Conservation (phyloP, 1,140 invertebrate genomes). For the Choristoneura fumiferana region DNA sequence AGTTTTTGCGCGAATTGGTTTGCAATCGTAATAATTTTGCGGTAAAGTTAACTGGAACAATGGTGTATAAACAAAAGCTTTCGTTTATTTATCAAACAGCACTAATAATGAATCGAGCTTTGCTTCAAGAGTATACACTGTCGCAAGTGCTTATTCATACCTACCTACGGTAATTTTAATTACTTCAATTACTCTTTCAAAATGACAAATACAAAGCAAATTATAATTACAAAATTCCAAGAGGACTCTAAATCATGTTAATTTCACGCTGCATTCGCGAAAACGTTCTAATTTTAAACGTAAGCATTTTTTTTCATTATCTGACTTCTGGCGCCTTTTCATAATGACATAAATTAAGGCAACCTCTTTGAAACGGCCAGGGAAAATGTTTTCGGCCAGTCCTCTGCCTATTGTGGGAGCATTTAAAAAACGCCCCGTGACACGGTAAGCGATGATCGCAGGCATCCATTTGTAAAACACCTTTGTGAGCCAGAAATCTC, state of each 20-base stretch:
- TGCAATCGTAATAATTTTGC: too few species aligned
- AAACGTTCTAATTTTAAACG: conserved; percentile 4
- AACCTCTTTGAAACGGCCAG: conserved; percentile 11
- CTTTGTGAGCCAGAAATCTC: not conserved
- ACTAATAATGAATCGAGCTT: too few species aligned
- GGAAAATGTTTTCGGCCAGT: not conserved
- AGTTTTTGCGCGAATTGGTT: too few species aligned
- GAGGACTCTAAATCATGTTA: not conserved
- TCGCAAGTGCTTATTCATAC: too few species aligned
- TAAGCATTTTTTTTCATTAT: conserved; percentile 9
- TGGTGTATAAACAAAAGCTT: too few species aligned
- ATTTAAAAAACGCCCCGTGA: conserved; percentile 1
- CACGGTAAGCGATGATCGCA: conserved; percentile 15
- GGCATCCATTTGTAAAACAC: conserved; percentile 4
- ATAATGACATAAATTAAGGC: conserved; percentile 19
- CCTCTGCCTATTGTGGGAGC: conserved; percentile 4
- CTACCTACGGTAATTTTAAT: too few species aligned
- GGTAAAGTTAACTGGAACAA: too few species aligned
- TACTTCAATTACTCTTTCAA: too few species aligned
- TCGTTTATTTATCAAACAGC: too few species aligned
- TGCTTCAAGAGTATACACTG: too few species aligned
- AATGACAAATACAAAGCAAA: too few species aligned
- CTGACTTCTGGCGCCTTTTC: conserved; percentile 1
- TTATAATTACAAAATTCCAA: too few species aligned
- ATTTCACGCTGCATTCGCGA: not conserved